Percentiles rank a stretch among this genome's conserved stretches.
phyloP scores from a whole-genome alignment of 2,113 vertebrate genomes.

The Herpetotheres cachinnans region DNA sequence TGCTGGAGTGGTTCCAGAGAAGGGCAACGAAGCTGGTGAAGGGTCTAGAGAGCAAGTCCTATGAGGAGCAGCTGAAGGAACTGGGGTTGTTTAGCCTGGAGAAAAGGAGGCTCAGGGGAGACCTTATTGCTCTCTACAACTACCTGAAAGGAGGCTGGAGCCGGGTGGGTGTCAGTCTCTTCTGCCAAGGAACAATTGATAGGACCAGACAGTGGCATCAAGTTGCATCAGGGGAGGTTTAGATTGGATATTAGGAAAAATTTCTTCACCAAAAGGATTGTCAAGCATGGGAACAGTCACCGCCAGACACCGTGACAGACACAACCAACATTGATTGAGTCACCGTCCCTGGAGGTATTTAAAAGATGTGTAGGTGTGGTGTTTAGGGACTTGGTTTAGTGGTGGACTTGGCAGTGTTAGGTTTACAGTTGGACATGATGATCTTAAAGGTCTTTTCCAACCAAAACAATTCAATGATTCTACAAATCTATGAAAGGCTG shows the following conservation, averaged over 20 bases:
- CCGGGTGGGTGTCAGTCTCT: neutral
- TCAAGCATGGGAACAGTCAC: neutral
- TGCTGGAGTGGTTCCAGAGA: neutral
- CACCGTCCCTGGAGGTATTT: neutral
- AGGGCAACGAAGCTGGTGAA: neutral
- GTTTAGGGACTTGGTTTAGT: neutral
- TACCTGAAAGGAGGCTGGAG: neutral
- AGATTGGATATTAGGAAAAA: neutral
- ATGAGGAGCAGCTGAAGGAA: neutral
- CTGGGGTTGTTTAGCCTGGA: neutral
- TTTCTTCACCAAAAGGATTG: neutral
- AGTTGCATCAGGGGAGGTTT: neutral
- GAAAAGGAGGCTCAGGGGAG: neutral
- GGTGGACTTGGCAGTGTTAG: neutral
- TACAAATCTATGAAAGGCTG: neutral
- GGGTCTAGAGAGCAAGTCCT: neutral
- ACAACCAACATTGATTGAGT: too few species aligned
- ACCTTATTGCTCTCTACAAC: neutral
- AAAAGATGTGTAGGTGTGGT: fast-evolving
- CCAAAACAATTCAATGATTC: neutral
- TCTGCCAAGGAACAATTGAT: neutral
- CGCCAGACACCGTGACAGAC: too few species aligned
- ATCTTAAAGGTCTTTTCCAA: neutral
- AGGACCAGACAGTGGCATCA: neutral
- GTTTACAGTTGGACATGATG: fast-evolving